Conservation (phyloP, 2,888 invertebrate genomes). For the Piscicola geometra region DNA sequence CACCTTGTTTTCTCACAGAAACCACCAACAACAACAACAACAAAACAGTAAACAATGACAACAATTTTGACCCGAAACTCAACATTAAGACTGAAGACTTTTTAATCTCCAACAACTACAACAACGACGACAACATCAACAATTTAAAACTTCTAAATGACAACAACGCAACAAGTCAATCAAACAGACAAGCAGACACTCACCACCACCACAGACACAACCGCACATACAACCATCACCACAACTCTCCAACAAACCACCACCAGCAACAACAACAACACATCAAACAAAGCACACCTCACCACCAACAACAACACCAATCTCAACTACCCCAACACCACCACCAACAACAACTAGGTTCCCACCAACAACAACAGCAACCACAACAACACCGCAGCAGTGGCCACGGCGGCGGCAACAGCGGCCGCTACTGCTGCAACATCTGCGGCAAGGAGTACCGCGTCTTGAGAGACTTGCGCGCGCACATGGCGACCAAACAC, state of each 20-base stretch:
- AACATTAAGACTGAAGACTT: not conserved
- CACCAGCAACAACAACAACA: no score
- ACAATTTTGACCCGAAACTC: not conserved
- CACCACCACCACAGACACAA: not conserved
- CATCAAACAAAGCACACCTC: no score
- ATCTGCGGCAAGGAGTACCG: constrained; percentile 32
- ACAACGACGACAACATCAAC: not conserved
- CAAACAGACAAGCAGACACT: not conserved
- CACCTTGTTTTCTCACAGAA: not conserved
- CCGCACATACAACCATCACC: not conserved
- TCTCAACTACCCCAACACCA: no score
- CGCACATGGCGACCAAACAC: constrained; percentile 34
- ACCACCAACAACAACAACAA: not conserved
- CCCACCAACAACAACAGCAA: not conserved
- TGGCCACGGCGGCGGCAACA: not conserved
- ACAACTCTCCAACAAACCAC: constrained; percentile 3
- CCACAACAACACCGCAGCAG: constrained; percentile 7
- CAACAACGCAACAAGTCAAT: not conserved
- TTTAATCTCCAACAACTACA: not conserved
- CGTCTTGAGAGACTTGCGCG: constrained; percentile 32
- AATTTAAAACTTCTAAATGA: no score
- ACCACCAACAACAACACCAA: not conserved
- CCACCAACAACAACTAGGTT: not conserved
- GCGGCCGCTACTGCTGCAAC: constrained; percentile 25
- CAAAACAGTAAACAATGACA: not conserved